phyloP scores from a whole-genome alignment of 2,113 vertebrate genomes.

The Sceloporus tristichus region DNA sequence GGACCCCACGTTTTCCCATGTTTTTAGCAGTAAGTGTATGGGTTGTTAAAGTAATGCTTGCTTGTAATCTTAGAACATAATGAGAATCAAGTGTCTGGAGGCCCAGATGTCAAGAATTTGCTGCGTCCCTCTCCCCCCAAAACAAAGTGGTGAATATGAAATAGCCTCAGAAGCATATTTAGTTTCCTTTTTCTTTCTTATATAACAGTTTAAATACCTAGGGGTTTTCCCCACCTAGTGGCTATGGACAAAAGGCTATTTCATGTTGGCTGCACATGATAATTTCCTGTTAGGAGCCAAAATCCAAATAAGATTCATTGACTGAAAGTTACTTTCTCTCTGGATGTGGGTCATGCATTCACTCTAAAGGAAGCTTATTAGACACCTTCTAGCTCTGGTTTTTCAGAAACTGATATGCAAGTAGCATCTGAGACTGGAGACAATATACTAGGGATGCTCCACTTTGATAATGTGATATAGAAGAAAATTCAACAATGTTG shows the following conservation, averaged over 20 bases:
- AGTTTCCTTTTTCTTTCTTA: not conserved
- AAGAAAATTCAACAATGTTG: too few species aligned
- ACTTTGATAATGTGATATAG: too few species aligned
- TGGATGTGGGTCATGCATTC: not conserved
- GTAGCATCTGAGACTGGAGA: too few species aligned
- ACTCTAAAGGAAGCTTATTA: not conserved
- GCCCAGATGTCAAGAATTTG: not conserved
- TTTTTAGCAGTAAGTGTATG: not conserved
- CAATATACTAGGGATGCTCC: too few species aligned
- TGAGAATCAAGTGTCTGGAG: not conserved
- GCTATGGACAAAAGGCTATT: too few species aligned
- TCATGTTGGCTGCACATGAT: not conserved
- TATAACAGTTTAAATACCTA: too few species aligned
- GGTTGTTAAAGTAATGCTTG: not conserved
- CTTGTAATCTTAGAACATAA: not conserved
- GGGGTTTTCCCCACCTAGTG: too few species aligned
- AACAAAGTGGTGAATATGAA: not conserved
- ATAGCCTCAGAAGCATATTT: not conserved
- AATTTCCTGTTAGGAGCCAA: not conserved
- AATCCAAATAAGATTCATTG: not conserved
- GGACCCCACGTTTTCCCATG: not conserved
- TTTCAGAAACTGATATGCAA: too few species aligned
- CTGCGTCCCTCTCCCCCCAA: not conserved
- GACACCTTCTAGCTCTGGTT: too few species aligned
- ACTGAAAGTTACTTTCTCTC: not conserved